These are phyloP conservation scores for Peromyscus polionotus DNA, from an alignment of 2,113 vertebrate species.

Conservation along the genomic window DNA sequence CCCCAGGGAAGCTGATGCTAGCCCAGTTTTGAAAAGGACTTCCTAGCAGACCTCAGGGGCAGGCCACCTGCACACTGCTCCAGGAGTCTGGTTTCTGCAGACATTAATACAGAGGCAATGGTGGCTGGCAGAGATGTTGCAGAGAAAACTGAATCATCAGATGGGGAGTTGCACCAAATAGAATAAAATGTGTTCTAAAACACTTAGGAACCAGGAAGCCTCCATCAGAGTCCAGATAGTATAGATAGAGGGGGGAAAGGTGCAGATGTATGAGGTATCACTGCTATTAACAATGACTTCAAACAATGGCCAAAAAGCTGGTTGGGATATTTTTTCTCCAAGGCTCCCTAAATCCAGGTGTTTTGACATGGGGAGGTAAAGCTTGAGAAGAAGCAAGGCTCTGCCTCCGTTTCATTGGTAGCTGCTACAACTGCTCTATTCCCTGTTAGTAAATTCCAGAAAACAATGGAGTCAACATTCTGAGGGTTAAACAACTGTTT, in stretches of 20 bases:
- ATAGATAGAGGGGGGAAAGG: constrained; percentile 41
- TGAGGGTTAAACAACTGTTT: neutral
- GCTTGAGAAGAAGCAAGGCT: constrained; percentile 10
- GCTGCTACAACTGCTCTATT: constrained; percentile 15
- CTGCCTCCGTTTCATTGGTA: neutral
- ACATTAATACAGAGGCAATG: neutral
- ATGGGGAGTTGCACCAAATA: neutral
- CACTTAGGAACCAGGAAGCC: constrained; percentile 12
- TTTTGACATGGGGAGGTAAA: constrained; percentile 56
- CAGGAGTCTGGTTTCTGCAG: neutral
- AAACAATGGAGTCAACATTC: neutral
- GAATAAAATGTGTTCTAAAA: neutral
- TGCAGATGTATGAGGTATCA: constrained; percentile 16
- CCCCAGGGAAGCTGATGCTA: neutral
- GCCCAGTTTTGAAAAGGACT: neutral
- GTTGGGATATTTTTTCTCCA: constrained; percentile 11
- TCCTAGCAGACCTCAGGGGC: neutral
- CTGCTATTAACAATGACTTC: constrained; percentile 62
- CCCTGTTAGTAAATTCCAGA: constrained; percentile 45
- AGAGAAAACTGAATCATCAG: neutral
- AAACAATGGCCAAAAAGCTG: constrained; percentile 40
- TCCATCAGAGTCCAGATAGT: neutral
- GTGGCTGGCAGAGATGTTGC: neutral
- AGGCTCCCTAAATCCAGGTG: constrained; percentile 38
- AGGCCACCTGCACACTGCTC: neutral